A percentile compares a stretch with the other conserved stretches of the same genome.
Evolutionary conservation across 2,797 vertebrate genomes (phyloP).

Genomic region (Sebastes oblongus): DNA sequence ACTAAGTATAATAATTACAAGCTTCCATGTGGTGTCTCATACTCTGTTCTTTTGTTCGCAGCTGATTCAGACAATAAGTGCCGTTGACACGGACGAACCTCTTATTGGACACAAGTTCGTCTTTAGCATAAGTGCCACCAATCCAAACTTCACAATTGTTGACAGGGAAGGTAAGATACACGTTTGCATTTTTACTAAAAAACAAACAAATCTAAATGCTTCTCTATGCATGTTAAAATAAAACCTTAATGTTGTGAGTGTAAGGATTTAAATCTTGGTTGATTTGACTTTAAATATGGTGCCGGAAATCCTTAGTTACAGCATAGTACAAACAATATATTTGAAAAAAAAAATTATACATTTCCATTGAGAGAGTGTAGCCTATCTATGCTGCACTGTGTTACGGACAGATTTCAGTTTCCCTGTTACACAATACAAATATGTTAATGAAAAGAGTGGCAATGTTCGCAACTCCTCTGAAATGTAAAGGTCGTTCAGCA

Average conservation of each 20-base stretch:
- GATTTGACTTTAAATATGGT: background rate
- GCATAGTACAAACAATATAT: background rate
- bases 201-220: background rate
- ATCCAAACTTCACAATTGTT: constrained; percentile 96
- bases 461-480: no score
- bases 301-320: background rate
- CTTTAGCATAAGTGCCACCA: constrained; percentile 92
- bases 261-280: background rate
- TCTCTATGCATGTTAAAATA: background rate
- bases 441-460: background rate
- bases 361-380: background rate
- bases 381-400: background rate
- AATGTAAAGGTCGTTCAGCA: background rate
- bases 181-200: background rate
- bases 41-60: constrained; percentile 51
- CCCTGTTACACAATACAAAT: background rate
- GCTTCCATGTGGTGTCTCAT: background rate
- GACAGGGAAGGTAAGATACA: constrained; percentile 91
- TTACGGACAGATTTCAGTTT: background rate
- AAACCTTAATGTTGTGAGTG: background rate
- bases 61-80: constrained; percentile 98
- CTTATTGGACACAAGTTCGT: constrained; percentile 97
- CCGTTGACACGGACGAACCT: constrained; percentile 96
- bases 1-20: background rate
- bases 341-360: background rate